phyloP scores from a whole-genome alignment of 2,113 vertebrate genomes.

The Pedetes capensis region DNA sequence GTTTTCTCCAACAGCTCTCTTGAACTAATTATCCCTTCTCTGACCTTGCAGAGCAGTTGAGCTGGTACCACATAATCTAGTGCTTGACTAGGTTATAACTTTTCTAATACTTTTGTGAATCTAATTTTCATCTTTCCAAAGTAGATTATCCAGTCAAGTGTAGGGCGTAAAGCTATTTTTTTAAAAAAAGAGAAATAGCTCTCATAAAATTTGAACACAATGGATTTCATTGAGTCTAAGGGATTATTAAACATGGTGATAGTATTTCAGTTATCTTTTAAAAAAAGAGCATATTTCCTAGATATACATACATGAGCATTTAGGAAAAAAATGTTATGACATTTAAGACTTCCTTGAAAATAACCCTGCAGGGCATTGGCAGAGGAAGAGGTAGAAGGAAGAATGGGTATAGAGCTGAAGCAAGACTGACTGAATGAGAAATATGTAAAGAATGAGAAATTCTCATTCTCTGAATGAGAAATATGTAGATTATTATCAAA shows the following conservation, averaged over 20 bases:
- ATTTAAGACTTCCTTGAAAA: not conserved
- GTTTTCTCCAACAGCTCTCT: not conserved
- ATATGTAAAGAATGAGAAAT: no score
- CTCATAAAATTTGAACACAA: not conserved
- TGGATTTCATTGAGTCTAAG: not conserved
- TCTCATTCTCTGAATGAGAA: no score
- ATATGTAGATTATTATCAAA: not conserved
- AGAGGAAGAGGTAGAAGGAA: not conserved
- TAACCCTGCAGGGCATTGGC: not conserved
- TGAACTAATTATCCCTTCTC: not conserved
- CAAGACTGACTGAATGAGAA: no score
- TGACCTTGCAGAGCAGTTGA: not conserved
- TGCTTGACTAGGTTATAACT: not conserved
- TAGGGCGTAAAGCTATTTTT: not conserved
- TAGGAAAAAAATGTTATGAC: not conserved
- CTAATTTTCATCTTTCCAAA: not conserved
- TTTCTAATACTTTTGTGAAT: not conserved
- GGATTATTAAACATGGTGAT: not conserved
- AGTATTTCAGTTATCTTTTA: not conserved
- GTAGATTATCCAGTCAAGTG: slow-evolving; percentile 1
- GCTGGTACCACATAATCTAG: not conserved
- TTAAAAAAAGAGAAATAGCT: not conserved
- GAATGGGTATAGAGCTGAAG: not conserved
- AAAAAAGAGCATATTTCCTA: not conserved
- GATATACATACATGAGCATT: not conserved